Evolutionary conservation across 2,113 vertebrate species (phyloP).

Genomic region (Cromileptes altivelis): DNA sequence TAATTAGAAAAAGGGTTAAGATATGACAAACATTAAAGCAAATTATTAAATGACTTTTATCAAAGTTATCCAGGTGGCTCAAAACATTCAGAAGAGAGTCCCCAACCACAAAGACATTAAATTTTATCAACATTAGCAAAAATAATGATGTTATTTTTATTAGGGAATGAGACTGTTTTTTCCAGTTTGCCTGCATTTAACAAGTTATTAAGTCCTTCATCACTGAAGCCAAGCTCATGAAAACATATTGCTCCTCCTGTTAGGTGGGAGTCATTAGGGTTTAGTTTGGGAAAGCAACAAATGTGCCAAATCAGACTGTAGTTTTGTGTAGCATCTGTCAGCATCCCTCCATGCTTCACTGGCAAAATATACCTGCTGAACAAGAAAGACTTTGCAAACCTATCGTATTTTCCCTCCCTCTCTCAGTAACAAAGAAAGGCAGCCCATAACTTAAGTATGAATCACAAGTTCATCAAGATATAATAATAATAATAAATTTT

Average conservation of each 20-base stretch:
- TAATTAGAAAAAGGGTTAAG: background rate
- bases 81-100: background rate
- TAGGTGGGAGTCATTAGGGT: constrained; percentile 32
- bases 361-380: constrained; percentile 25
- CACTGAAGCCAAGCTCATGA: constrained; percentile 21
- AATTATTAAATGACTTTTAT: constrained; percentile 21
- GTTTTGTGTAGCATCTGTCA: constrained; percentile 50
- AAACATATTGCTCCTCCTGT: constrained; percentile 37
- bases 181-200: constrained; percentile 17
- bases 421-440: background rate
- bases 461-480: no score
- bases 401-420: background rate
- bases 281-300: constrained; percentile 33
- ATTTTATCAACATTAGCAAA: constrained; percentile 18
- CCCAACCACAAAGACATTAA: background rate
- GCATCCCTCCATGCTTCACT: background rate
- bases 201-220: constrained; percentile 40
- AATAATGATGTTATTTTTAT: background rate
- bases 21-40: background rate
- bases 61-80: constrained; percentile 13
- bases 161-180: background rate
- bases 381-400: constrained; percentile 13
- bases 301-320: constrained; percentile 33
- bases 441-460: background rate
- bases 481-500: no score